Evolutionary conservation across 2,797 vertebrate genomes (phyloP).

Genomic region (Scleropages formosus): DNA sequence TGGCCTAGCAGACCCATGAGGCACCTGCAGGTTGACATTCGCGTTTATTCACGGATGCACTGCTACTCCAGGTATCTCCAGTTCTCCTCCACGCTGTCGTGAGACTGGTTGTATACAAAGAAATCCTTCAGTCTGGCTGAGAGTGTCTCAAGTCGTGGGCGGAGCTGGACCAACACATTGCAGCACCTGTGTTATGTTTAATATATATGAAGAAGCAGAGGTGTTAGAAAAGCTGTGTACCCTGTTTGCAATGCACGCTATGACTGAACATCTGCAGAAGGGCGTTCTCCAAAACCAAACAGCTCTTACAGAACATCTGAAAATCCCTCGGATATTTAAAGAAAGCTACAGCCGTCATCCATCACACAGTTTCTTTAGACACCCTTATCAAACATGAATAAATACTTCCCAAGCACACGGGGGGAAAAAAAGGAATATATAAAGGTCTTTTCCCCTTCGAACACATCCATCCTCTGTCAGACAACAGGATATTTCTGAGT

Average conservation of each 20-base stretch:
- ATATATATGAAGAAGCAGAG: not conserved
- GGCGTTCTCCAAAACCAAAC: not conserved
- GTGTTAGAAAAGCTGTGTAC: not conserved
- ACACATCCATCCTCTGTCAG: not conserved
- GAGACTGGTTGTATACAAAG: not conserved
- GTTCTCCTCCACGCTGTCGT: not conserved
- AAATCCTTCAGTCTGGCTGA: not conserved
- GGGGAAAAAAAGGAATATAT: constrained; percentile 11
- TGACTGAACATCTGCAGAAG: not conserved
- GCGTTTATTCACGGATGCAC: not conserved
- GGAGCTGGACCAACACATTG: not conserved
- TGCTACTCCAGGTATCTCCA: not conserved
- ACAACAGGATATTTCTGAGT: constrained; percentile 27
- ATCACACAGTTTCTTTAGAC: constrained; percentile 21
- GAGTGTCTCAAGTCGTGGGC: not conserved
- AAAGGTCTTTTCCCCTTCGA: not conserved
- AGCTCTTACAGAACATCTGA: not conserved
- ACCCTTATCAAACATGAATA: constrained; percentile 19
- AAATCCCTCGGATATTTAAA: constrained; percentile 25
- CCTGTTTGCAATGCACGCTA: not conserved
- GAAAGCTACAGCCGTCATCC: constrained; percentile 10
- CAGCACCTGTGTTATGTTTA: not conserved
- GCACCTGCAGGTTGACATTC: not conserved
- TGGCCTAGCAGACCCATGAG: not conserved
- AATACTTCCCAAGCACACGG: not conserved